Conservation (phyloP, 1,140 invertebrate species). For the Bilobella aurantiaca region DNA sequence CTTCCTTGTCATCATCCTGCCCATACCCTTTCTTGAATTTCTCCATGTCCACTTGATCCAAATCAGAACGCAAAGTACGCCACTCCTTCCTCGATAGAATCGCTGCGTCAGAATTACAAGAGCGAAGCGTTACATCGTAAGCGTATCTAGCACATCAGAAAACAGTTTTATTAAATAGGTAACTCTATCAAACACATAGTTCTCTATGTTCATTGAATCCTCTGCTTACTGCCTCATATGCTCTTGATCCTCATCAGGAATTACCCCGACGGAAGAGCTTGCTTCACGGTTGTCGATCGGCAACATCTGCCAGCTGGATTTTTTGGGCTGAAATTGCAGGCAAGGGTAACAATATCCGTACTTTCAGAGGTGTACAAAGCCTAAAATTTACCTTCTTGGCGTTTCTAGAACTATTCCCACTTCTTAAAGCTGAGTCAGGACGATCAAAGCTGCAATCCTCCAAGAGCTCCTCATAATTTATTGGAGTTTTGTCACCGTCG, state of each 20-base stretch:
- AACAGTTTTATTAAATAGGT: not conserved
- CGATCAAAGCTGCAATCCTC: not conserved
- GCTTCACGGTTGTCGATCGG: constrained; percentile 15
- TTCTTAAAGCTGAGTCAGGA: not conserved
- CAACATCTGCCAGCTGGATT: not conserved
- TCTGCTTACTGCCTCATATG: constrained; percentile 11
- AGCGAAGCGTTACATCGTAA: constrained; percentile 16
- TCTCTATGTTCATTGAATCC: not conserved
- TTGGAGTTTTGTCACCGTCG: constrained; percentile 31
- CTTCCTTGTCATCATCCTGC: constrained; percentile 31
- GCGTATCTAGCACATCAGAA: constrained; percentile 18
- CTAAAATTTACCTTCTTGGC: not conserved
- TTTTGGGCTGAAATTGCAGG: not conserved
- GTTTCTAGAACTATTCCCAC: not conserved
- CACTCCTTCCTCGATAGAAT: constrained; percentile 19
- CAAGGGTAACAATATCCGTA: too few relatives aligned
- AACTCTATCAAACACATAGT: too few relatives aligned
- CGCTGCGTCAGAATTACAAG: constrained; percentile 11
- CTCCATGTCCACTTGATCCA: constrained; percentile 11
- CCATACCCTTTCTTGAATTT: constrained; percentile 20
- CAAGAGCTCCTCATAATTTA: constrained; percentile 17
- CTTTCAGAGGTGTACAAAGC: not conserved
- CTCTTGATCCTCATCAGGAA: constrained; percentile 13
- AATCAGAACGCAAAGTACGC: constrained; percentile 17
- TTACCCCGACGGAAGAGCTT: constrained; percentile 10